Conservation (phyloP, 2,113 vertebrate genomes). For the Typhlomys cinereus region DNA sequence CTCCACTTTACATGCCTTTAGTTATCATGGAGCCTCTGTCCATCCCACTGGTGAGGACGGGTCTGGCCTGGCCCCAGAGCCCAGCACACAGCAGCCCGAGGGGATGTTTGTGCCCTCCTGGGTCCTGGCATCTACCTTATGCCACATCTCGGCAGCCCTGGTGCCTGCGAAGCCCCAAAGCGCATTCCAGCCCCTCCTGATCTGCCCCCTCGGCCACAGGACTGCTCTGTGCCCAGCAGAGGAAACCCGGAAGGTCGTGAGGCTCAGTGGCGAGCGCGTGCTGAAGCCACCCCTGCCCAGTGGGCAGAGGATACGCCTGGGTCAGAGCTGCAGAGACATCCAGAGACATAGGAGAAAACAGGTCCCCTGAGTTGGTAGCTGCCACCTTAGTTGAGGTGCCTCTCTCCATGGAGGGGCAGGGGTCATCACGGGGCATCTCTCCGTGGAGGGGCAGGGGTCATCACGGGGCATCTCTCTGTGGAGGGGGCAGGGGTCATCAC, state of each 20-base stretch:
- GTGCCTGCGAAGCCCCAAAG: background rate
- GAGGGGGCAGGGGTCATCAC: rapidly evolving
- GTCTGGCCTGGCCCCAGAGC: background rate
- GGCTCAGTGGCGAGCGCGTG: background rate
- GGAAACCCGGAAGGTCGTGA: background rate
- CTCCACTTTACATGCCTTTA: background rate
- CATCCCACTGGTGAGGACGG: background rate
- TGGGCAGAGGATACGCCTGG: background rate
- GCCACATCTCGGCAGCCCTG: background rate
- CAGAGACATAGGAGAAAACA: background rate
- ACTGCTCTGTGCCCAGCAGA: no score
- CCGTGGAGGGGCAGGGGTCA: no score
- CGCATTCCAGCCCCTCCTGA: no score
- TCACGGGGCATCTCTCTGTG: no score
- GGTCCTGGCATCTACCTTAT: rapidly evolving
- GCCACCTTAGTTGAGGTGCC: background rate
- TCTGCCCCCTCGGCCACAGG: rapidly evolving
- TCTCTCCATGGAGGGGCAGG: background rate
- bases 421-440: rapidly evolving
- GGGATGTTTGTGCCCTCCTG: background rate
- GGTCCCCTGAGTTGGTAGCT: rapidly evolving
- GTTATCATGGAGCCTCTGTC: background rate
- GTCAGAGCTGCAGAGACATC: background rate
- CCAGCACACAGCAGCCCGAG: background rate
- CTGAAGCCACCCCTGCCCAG: rapidly evolving